phyloP scores from a whole-genome alignment of 2,888 invertebrate species.

The Syrista parreyssii region DNA sequence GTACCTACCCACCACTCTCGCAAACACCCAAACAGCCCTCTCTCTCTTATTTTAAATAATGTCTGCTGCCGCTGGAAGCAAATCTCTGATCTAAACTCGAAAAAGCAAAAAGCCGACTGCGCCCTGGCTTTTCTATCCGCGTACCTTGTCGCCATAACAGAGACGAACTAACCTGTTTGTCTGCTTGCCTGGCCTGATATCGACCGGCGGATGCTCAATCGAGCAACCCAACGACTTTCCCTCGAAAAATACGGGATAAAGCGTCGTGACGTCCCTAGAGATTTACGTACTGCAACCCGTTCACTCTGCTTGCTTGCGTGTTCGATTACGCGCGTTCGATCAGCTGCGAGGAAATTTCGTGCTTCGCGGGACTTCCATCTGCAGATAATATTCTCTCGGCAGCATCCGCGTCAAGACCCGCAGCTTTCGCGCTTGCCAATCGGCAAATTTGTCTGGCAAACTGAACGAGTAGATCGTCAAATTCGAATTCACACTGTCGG shows the following conservation, averaged over 20 bases:
- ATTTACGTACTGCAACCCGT: not conserved
- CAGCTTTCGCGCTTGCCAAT: not conserved
- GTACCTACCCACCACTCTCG: constrained; percentile 6
- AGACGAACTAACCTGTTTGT: not conserved
- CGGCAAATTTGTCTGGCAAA: not conserved
- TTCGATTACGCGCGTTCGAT: not conserved
- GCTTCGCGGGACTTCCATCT: not conserved
- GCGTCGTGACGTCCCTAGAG: not conserved
- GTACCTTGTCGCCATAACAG: not conserved
- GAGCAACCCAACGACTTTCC: not conserved
- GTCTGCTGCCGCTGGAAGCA: not conserved
- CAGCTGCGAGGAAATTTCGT: not conserved
- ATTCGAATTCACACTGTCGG: not conserved
- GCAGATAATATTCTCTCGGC: not conserved
- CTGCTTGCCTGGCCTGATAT: not conserved
- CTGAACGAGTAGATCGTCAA: not conserved
- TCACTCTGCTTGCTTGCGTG: not conserved
- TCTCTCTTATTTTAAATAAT: constrained; percentile 16
- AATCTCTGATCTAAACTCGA: constrained; percentile 13
- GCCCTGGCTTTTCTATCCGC: not conserved
- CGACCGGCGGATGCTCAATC: not conserved
- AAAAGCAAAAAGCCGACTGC: not conserved
- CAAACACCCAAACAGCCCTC: constrained; percentile 6
- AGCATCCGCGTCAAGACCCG: not conserved
- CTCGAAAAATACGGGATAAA: not conserved